Base-by-base conservation (phyloP, 53 echinoderm and acorn worm genomes). In the Holothuria scabra region DNA sequence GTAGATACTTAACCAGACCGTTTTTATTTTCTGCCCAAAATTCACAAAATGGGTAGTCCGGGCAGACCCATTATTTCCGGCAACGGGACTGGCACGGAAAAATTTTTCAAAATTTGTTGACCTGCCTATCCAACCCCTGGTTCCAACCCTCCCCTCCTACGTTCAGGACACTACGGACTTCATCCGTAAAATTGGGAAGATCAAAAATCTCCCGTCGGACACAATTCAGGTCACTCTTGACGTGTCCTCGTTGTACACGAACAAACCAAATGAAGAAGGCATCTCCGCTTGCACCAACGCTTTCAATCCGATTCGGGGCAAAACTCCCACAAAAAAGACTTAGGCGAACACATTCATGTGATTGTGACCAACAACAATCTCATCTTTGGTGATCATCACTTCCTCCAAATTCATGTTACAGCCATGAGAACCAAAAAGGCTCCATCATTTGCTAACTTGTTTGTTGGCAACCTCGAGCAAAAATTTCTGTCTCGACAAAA, bases 21-120 rank as follows among this genome's bases (percentile, higher is more conserved):
- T 74, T 74, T 74, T 46, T 74, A 74, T 46, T 74, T 74, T 46
- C 37, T 74, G 12, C 74, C 74, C 74, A 35, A 74, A 74, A 74
- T 74, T 26, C 74, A 74, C 74, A 74, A 74, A 21, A 26, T 4
- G 18, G 46, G 9, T 46, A 74, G 8, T 12, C 74, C 49, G 6
- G 35, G 35, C 35, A 35, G 35, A 35, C 35, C 35, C 6, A 35
- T 35, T 6, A 35, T 74, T 11, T 67, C 74, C n/a, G 37, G 9
- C 21, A 41, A 11, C 12, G 74, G 37, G 21, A 74, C 74, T 46
- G 74, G 44, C n/a, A 74, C 19, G 20, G 49, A 74, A 12, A 74
- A 38, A 74, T n/a, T 38, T 74, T 44, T 74, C 74, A 14, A 74
- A 74, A 74, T 74, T 30, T 28, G 67, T 19, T 28, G 3, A 67